Base-by-base conservation (phyloP, 2,113 vertebrate species). In the Spheniscus mendiculus region DNA sequence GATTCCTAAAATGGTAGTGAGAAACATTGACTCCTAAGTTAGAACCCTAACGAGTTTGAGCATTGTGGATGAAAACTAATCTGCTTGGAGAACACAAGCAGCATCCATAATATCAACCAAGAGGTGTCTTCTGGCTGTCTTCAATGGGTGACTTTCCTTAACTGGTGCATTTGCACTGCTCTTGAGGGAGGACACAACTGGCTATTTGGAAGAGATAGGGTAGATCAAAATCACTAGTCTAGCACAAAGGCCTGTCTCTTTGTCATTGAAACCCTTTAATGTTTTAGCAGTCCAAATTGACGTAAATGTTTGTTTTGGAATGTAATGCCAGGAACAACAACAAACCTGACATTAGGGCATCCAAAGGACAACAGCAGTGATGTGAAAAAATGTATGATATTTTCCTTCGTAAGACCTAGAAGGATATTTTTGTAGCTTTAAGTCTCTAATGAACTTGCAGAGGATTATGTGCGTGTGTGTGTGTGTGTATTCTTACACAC, bases 261-360 rank as follows among this genome's bases (percentile, higher is more conserved):
- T 63, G 58, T 79, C 62, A 6, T 0, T 45, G 50, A 66, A 90
- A n/a, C 30, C 27, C 49, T 72, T 27, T 3, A 10, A 20, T 32
- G 58, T 70, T 88, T 80, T 11, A 65, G 53, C 76, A 61, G 58
- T 22, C 62, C 53, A 7, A 61, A 40, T 34, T 82, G 55, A 38
- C 55, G 23, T 50, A 81, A 82, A 50, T 67, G n/a, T 78, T 89
- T 89, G 16, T 63, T 91, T 95, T 87, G 92, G 69, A 89, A 49
- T 49, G 27, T 14, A 76, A 26, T 59, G 50, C n/a, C 61, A 66
- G 38, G 23, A 59, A n/a, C 50, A 77, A 25, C 69, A 91, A 62
- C 92, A 55, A 89, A 79, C 49, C 47, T 87, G 69, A 82, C 34
- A 8, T 79, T 16, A 12, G 27, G 42, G 26, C 61, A 29, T 74